Conservation (phyloP, 2,888 invertebrate genomes). For the Polyploca ridens region DNA sequence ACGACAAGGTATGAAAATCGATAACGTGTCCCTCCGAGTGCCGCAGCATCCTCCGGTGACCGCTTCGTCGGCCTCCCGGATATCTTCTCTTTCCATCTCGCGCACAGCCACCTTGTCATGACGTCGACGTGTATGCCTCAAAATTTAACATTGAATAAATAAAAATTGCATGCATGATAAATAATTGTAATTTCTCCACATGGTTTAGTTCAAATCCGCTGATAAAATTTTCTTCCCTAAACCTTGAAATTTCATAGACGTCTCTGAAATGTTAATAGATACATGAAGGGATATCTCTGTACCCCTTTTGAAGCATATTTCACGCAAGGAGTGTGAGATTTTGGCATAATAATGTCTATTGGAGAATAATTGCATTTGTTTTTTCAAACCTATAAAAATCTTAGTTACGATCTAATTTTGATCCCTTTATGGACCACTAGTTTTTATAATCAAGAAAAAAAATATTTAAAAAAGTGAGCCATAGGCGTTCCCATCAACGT, state of each 20-base stretch:
- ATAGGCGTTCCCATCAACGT: too few relatives aligned
- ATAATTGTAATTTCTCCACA: background rate
- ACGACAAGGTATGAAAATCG: conserved; percentile 76
- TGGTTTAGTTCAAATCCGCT: too few relatives aligned
- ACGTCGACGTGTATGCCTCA: background rate
- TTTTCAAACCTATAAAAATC: too few relatives aligned
- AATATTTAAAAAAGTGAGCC: too few relatives aligned
- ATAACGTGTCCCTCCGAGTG: conserved; percentile 50
- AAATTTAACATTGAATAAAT: background rate
- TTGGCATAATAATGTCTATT: too few relatives aligned
- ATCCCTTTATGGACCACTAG: too few relatives aligned
- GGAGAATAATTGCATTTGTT: too few relatives aligned
- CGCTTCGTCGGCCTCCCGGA: conserved; percentile 35
- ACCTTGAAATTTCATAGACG: background rate
- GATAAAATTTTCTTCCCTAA: background rate
- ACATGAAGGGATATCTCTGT: background rate
- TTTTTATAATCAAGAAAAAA: too few relatives aligned
- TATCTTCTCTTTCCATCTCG: conserved; percentile 18
- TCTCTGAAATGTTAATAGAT: background rate
- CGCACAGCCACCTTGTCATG: background rate
- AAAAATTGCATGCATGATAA: background rate
- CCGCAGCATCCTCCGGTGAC: conserved; percentile 60
- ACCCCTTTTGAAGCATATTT: too few relatives aligned
- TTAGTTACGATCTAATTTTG: too few relatives aligned
- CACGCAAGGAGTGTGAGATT: too few relatives aligned